Base-by-base conservation (phyloP, 2,797 vertebrate genomes). In the Eulemur coronatus region DNA sequence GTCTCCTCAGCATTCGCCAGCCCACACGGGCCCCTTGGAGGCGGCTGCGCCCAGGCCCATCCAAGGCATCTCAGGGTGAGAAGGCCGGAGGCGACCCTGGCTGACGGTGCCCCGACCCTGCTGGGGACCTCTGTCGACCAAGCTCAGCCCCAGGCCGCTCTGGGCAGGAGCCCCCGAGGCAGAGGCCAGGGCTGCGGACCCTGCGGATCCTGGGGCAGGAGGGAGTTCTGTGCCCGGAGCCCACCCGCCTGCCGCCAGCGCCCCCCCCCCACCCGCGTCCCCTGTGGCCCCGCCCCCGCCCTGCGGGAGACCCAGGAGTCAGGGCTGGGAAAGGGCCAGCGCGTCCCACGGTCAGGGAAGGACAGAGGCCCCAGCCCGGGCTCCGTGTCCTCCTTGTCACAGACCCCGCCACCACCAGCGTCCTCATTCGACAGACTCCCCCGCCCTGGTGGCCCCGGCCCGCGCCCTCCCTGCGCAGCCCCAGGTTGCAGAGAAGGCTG, bases 251-350 rank as follows among this genome's bases (percentile, higher is more conserved):
- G 55, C 50, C 12, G 1, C 26, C 15, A 15, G 13, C 33, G 9
- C 26, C 59, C 35, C 20, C 35, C 20, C n/a, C 10, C 33, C 0
- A 41, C 20, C 52, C 17, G 2, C 8, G 13, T 13, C 67, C 59
- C 14, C 35, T 33, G 28, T 10, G 33, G 33, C 63, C 33, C 63
- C 2, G 30, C 33, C 75, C 18, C 24, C 7, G 2, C 38, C 33
- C 10, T 22, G 63, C 48, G 11, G 84, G 6, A 7, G 33, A 26
- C 41, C 52, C 52, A 7, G 20, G 33, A 28, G 24, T 2, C 10
- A 14, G 33, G 55, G 7, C 17, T 30, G n/a, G 17, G 28, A 4
- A 30, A 26, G n/a, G 9, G 2, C 0, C 0, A 9, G 55, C 3
- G 52, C 20, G 22, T 57, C 55, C 50, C 17, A 18, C 55, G 3